Conservation (phyloP, 2,113 vertebrate species). For the Eulacestoma nigropectus region DNA sequence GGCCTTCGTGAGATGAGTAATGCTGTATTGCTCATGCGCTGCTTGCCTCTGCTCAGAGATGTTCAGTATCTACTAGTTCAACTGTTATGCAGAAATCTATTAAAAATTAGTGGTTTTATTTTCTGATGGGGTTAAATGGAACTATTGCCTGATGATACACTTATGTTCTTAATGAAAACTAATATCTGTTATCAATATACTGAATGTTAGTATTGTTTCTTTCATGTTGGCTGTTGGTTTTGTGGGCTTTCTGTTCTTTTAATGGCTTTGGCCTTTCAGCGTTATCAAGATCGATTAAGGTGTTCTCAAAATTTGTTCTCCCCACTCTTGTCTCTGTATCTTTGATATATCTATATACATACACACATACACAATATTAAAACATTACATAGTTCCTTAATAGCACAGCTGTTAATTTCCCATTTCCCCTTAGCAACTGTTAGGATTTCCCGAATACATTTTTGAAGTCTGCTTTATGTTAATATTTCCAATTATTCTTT, state of each 20-base stretch:
- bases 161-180: background rate
- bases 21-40: background rate
- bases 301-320: rapidly evolving
- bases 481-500: background rate
- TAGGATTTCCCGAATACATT: background rate
- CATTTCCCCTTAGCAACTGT: background rate
- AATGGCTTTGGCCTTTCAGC: background rate
- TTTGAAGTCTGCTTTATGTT: background rate
- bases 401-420: background rate
- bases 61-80: background rate
- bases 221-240: background rate
- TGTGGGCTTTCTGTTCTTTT: background rate
- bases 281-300: background rate
- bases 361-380: background rate
- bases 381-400: background rate
- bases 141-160: background rate
- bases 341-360: rapidly evolving
- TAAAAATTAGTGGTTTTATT: background rate
- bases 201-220: background rate
- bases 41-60: background rate
- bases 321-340: background rate
- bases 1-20: too few species aligned
- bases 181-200: background rate
- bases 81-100: background rate
- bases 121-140: background rate